A percentile compares a stretch with the other conserved stretches of the same genome.
These are phyloP conservation scores for Netelia virgata DNA, from an alignment of 2,888 invertebrate genomes.

Conservation along the genomic window DNA sequence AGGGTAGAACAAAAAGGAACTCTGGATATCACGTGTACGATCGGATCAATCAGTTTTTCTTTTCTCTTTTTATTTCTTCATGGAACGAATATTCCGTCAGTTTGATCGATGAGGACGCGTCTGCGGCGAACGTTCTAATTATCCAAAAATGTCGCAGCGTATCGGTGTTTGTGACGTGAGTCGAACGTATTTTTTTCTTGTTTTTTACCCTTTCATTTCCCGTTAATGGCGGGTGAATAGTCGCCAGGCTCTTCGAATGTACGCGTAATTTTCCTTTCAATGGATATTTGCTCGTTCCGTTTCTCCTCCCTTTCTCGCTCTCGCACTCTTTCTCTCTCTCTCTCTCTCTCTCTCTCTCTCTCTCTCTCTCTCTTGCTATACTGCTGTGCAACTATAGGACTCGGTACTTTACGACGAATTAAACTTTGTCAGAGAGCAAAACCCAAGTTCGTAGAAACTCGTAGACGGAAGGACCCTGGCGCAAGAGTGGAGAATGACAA, in stretches of 20 bases:
- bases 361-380: background rate
- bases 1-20: background rate
- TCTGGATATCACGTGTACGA: background rate
- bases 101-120: slow-evolving; percentile 49
- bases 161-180: background rate
- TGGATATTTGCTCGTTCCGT: background rate
- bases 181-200: slow-evolving; percentile 10
- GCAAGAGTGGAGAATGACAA: slow-evolving; percentile 48
- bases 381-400: slow-evolving; percentile 31
- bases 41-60: slow-evolving; percentile 1
- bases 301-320: background rate
- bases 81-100: slow-evolving; percentile 24
- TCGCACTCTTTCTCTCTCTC: background rate
- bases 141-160: background rate
- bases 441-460: slow-evolving; percentile 58
- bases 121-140: slow-evolving; percentile 44
- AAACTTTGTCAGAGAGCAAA: slow-evolving; percentile 64
- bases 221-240: background rate
- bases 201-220: background rate
- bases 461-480: slow-evolving; percentile 14
- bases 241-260: background rate
- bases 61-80: background rate
- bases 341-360: background rate
- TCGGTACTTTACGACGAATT: slow-evolving; percentile 58
- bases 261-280: background rate